phyloP scores from a whole-genome alignment of 2,797 vertebrate species.

The Tragopan temminckii region DNA sequence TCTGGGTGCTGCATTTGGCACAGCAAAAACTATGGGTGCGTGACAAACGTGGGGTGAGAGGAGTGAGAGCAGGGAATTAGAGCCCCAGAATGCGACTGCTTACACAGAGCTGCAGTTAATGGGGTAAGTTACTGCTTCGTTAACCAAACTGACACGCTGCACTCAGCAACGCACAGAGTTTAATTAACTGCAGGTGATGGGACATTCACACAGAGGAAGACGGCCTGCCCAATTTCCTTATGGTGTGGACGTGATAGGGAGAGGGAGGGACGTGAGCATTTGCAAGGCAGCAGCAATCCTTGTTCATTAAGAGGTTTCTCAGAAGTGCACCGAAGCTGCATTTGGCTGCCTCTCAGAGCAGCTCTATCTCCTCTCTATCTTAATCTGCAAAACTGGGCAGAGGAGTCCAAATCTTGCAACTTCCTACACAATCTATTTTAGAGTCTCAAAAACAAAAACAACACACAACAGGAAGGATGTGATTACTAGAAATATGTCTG shows the following conservation, averaged over 20 bases:
- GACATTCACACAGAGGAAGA: not conserved
- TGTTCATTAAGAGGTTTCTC: not conserved
- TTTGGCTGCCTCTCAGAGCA: not conserved
- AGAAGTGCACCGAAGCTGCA: not conserved
- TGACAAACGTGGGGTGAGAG: not conserved
- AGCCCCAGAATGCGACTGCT: not conserved
- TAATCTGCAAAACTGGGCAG: conserved; percentile 4
- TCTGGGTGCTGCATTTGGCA: not conserved
- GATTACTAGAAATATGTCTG: not conserved
- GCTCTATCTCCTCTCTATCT: not conserved
- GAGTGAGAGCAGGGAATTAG: not conserved
- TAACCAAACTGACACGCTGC: not conserved
- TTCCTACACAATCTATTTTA: conserved; percentile 22
- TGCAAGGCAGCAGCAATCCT: not conserved
- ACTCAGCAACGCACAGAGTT: not conserved
- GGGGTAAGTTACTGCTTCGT: not conserved
- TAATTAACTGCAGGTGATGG: not conserved
- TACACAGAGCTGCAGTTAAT: not conserved
- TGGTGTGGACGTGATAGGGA: not conserved
- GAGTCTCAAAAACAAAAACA: not conserved
- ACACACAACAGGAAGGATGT: conserved; percentile 10
- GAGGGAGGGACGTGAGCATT: not conserved
- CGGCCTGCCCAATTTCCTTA: not conserved
- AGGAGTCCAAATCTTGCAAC: conserved; percentile 23
- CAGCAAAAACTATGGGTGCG: not conserved